A percentile compares a stretch with the other conserved stretches of the same genome.
Evolutionary conservation across 2,888 invertebrate species (phyloP).

Genomic region (Thumatha senex): DNA sequence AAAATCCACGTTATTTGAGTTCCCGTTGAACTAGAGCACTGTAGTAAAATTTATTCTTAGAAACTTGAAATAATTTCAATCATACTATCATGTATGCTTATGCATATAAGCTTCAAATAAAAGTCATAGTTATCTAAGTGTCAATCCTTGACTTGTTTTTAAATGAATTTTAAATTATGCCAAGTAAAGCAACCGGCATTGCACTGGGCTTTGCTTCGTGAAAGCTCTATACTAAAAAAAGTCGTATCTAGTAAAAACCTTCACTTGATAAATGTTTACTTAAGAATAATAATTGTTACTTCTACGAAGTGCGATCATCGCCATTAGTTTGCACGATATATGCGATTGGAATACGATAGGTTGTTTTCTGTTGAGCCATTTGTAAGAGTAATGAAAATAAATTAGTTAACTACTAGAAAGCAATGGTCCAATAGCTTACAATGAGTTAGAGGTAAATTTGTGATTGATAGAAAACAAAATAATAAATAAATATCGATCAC

Average conservation of each 20-base stretch:
- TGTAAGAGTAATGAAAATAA: constrained; percentile 18
- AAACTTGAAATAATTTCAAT: too few species aligned
- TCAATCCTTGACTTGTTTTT: constrained; percentile 22
- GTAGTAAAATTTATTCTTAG: too few species aligned
- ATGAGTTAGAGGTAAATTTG: not conserved
- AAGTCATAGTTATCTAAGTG: too few species aligned
- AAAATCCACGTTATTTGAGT: not conserved
- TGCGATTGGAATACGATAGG: constrained; percentile 9
- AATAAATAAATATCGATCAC: too few species aligned
- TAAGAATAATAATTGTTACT: constrained; percentile 13
- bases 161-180: constrained; percentile 28
- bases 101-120: too few species aligned
- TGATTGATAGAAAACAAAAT: not conserved
- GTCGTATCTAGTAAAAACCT: constrained; percentile 19
- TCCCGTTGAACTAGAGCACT: too few species aligned
- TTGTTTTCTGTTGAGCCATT: constrained; percentile 3
- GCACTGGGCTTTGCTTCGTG: constrained; percentile 9
- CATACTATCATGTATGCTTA: too few species aligned
- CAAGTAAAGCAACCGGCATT: constrained; percentile 5
- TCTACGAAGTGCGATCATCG: constrained; percentile 18
- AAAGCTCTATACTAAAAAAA: constrained; percentile 33
- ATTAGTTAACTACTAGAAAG: constrained; percentile 5
- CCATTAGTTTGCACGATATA: constrained; percentile 19
- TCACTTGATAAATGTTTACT: constrained; percentile 26
- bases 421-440: not conserved